These are phyloP conservation scores for Pygoscelis adeliae DNA, from an alignment of 2,113 vertebrate genomes.

Conservation along the genomic window DNA sequence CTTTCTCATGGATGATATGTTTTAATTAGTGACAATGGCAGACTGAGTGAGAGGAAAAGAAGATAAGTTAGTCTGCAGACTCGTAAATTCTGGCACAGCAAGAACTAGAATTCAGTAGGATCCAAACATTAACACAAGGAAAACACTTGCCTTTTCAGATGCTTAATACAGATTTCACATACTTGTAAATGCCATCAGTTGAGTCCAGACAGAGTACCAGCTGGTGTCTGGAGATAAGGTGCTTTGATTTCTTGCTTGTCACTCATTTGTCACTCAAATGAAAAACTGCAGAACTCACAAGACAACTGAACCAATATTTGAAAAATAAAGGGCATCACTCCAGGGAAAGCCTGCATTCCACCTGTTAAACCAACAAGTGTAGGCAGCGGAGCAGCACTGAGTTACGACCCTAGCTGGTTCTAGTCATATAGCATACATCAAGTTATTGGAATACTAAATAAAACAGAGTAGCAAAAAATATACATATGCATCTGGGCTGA, in stretches of 20 bases:
- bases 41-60: background rate
- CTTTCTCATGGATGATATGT: background rate
- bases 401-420: background rate
- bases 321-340: constrained; percentile 25
- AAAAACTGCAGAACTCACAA: background rate
- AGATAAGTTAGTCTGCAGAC: background rate
- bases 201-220: constrained; percentile 25
- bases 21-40: constrained; percentile 3
- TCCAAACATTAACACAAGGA: background rate
- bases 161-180: constrained; percentile 14
- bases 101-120: background rate
- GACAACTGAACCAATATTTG: background rate
- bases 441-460: background rate
- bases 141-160: constrained; percentile 1
- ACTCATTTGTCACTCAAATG: constrained; percentile 3
- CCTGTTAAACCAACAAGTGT: background rate
- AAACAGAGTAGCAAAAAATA: background rate
- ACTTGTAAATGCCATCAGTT: background rate
- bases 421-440: background rate
- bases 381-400: background rate
- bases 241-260: constrained; percentile 17
- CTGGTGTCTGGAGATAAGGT: constrained; percentile 41
- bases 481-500: background rate
- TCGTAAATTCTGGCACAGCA: background rate
- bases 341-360: background rate